Percentiles rank a stretch among this genome's conserved stretches.
These are phyloP conservation scores for Bembecia ichneumoniformis DNA, from an alignment of 2,888 invertebrate genomes.

Conservation along the genomic window DNA sequence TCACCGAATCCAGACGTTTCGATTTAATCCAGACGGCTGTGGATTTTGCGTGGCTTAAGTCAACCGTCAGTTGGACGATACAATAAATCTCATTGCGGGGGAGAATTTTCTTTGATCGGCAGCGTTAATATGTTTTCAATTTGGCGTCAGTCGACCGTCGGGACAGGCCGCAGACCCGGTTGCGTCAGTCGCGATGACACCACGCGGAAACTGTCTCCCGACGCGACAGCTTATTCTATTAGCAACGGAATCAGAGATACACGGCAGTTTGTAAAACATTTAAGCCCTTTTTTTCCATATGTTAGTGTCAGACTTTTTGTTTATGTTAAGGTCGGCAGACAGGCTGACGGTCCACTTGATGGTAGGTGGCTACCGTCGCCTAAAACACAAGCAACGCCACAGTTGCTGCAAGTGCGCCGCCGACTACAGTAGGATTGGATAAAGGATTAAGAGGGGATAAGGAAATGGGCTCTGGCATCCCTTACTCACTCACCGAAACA, in stretches of 20 bases:
- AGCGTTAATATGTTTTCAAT: slow-evolving; percentile 61
- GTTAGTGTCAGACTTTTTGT: too few relatives aligned
- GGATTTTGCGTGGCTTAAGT: slow-evolving; percentile 17
- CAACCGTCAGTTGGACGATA: slow-evolving; percentile 22
- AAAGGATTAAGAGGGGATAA: too few relatives aligned
- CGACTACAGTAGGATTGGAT: too few relatives aligned
- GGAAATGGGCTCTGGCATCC: too few relatives aligned
- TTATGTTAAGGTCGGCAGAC: too few relatives aligned
- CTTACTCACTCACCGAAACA: too few relatives aligned
- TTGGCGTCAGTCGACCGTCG: slow-evolving; percentile 28
- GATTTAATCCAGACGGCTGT: slow-evolving; percentile 3
- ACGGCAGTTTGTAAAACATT: background rate
- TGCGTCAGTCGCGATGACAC: slow-evolving; percentile 50
- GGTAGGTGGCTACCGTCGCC: too few relatives aligned
- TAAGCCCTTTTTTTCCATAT: background rate
- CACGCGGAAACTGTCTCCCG: slow-evolving; percentile 40
- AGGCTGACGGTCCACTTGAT: too few relatives aligned
- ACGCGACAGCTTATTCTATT: slow-evolving; percentile 43
- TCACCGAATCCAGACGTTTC: background rate
- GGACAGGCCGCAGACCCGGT: slow-evolving; percentile 45
- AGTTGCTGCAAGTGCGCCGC: too few relatives aligned
- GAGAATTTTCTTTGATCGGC: slow-evolving; percentile 59
- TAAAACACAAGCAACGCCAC: too few relatives aligned
- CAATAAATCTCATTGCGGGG: slow-evolving; percentile 37
- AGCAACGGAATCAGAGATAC: slow-evolving; percentile 36